Evolutionary conservation across 2,113 vertebrate species (phyloP).

Genomic region (Leptodactylus fuscus): DNA sequence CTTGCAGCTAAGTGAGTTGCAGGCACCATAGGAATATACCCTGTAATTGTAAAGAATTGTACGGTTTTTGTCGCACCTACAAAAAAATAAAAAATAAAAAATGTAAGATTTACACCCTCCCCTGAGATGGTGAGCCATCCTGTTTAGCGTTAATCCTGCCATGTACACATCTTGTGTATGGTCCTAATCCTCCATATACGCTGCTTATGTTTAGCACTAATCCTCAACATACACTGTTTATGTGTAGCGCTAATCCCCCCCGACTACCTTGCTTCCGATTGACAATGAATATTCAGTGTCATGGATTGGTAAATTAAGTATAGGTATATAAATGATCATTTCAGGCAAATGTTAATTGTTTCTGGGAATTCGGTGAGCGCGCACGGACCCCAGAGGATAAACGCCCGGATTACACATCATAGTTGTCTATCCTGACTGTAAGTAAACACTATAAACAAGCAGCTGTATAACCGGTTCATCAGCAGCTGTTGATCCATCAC

Average conservation of each 20-base stretch:
- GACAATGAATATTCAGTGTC: slow-evolving; percentile 35
- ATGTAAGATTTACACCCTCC: background rate
- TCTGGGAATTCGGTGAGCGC: background rate
- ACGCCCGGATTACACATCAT: slow-evolving; percentile 1
- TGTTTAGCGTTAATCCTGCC: slow-evolving; percentile 47
- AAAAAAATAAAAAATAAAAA: background rate
- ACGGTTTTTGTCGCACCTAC: background rate
- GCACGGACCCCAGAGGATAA: slow-evolving; percentile 2
- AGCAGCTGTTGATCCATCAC: slow-evolving; percentile 30
- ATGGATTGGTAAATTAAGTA: slow-evolving; percentile 32
- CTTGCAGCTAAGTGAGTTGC: slow-evolving; percentile 48
- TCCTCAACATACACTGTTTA: background rate
- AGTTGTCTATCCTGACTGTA: slow-evolving; percentile 6
- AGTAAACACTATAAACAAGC: slow-evolving; percentile 18
- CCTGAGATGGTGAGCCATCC: slow-evolving; percentile 15
- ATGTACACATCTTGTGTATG: slow-evolving; percentile 8
- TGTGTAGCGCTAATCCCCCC: slow-evolving; percentile 37
- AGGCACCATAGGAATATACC: slow-evolving; percentile 51
- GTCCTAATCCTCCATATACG: slow-evolving; percentile 38
- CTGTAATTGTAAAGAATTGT: slow-evolving; percentile 54
- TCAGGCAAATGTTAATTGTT: slow-evolving; percentile 41
- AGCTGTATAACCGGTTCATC: slow-evolving; percentile 6
- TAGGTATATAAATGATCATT: slow-evolving; percentile 19
- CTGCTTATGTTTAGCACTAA: slow-evolving; percentile 33
- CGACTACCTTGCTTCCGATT: slow-evolving; percentile 3